Conservation (phyloP, 2,888 invertebrate species). For the Adelphocoris suturalis region DNA sequence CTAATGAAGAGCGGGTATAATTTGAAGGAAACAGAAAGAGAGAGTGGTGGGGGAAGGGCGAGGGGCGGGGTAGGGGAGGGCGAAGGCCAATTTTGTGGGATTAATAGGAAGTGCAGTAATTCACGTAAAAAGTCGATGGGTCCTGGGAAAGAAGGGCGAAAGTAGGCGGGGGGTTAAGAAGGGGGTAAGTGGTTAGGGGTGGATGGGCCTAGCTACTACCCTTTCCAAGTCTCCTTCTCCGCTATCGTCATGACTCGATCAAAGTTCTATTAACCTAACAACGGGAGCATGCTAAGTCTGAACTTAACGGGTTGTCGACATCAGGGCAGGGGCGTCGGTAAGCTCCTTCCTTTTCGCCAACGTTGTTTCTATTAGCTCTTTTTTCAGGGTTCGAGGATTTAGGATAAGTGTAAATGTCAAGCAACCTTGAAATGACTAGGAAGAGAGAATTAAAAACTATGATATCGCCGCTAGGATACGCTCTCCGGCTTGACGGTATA, state of each 20-base stretch:
- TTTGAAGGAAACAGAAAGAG: constrained; percentile 27
- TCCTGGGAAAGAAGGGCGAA: constrained; percentile 39
- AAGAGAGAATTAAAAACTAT: too few relatives aligned
- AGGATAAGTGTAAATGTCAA: too few relatives aligned
- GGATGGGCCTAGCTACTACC: not conserved
- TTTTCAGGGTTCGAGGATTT: constrained; percentile 18
- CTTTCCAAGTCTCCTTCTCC: not conserved
- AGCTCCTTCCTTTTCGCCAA: not conserved
- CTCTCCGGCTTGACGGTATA: too few relatives aligned
- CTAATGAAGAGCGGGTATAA: constrained; percentile 59
- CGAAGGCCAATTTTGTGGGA: constrained; percentile 46
- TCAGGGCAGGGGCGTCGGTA: not conserved
- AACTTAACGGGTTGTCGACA: constrained; percentile 36
- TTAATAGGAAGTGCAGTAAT: constrained; percentile 57
- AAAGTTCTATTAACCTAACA: constrained; percentile 41
- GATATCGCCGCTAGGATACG: too few relatives aligned
- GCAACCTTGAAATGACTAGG: too few relatives aligned
- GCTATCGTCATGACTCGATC: constrained; percentile 55
- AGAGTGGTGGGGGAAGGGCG: not conserved
- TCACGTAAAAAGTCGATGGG: constrained; percentile 53
- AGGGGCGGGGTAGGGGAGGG: not conserved
- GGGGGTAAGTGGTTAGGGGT: constrained; percentile 24
- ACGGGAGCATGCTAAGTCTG: constrained; percentile 22
- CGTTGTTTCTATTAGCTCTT: constrained; percentile 31
- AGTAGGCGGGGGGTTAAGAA: not conserved